These are phyloP conservation scores for Diloba caeruleocephala DNA, from an alignment of 2,888 invertebrate genomes.

Conservation along the genomic window DNA sequence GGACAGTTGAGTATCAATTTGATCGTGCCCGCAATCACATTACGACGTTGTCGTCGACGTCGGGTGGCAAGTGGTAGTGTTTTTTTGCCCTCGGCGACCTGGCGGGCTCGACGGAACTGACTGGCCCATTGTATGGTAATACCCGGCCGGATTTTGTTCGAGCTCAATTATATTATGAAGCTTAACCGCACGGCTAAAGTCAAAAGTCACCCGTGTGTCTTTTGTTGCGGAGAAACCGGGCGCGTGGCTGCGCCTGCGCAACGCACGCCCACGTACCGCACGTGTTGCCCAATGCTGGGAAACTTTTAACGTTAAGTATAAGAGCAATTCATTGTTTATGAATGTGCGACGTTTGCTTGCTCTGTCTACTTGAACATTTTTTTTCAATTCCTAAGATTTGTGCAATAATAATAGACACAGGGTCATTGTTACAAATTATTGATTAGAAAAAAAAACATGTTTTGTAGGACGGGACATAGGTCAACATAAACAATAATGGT, in stretches of 20 bases:
- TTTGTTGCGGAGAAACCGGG: constrained; percentile 68
- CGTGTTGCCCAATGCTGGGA: constrained; percentile 32
- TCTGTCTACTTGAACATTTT: too few relatives aligned
- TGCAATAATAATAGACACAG: too few relatives aligned
- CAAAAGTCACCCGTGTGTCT: constrained; percentile 86
- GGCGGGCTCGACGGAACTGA: constrained; percentile 86
- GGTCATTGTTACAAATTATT: too few relatives aligned
- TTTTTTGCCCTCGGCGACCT: constrained; percentile 87
- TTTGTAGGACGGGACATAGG: too few relatives aligned
- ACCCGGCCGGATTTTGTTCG: constrained; percentile 87
- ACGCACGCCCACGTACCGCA: constrained; percentile 39
- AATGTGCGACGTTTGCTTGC: too few relatives aligned
- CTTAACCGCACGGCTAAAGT: constrained; percentile 85
- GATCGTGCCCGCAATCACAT: constrained; percentile 27
- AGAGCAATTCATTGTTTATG: neutral
- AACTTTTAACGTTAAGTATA: neutral
- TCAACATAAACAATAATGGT: too few relatives aligned
- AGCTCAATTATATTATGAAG: constrained; percentile 89
- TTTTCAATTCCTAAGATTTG: too few relatives aligned
- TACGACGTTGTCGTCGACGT: constrained; percentile 54
- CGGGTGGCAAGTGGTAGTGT: constrained; percentile 79
- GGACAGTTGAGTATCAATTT: constrained; percentile 52
- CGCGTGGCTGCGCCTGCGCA: constrained; percentile 62
- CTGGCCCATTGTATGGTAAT: constrained; percentile 88
- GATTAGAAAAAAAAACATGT: too few relatives aligned